phyloP scores from a whole-genome alignment of 2,888 invertebrate genomes.

The Nemoura dubitans region DNA sequence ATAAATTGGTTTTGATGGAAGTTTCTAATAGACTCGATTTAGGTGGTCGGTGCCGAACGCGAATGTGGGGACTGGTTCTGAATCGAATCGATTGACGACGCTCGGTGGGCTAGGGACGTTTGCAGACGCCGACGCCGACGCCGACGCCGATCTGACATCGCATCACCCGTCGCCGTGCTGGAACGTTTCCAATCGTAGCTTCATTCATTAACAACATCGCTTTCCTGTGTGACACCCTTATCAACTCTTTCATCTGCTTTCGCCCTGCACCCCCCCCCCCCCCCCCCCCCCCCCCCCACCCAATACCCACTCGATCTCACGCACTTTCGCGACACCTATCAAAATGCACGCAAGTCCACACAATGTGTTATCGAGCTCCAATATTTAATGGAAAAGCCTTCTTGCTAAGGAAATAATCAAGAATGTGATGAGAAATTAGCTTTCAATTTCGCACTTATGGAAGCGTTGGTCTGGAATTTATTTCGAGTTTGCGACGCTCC shows the following conservation, averaged over 20 bases:
- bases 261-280: background rate
- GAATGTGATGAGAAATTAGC: constrained; percentile 7
- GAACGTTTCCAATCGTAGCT: constrained; percentile 47
- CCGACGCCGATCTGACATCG: background rate
- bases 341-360: background rate
- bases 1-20: constrained; percentile 12
- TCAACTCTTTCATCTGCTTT: constrained; percentile 40
- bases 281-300: background rate
- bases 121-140: background rate
- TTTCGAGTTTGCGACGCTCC: background rate
- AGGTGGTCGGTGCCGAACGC: background rate
- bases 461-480: background rate
- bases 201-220: constrained; percentile 47
- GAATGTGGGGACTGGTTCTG: background rate
- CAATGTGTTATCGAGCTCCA: background rate
- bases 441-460: constrained; percentile 4
- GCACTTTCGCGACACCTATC: background rate
- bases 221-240: constrained; percentile 40
- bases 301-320: background rate
- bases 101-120: background rate
- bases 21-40: constrained; percentile 12
- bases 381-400: background rate
- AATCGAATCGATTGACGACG: background rate
- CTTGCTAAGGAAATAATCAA: background rate
- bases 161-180: constrained; percentile 39